Percentiles rank a stretch among this genome's conserved stretches.
Evolutionary conservation across 2,113 vertebrate genomes (phyloP).

Genomic region (Turnix velox): DNA sequence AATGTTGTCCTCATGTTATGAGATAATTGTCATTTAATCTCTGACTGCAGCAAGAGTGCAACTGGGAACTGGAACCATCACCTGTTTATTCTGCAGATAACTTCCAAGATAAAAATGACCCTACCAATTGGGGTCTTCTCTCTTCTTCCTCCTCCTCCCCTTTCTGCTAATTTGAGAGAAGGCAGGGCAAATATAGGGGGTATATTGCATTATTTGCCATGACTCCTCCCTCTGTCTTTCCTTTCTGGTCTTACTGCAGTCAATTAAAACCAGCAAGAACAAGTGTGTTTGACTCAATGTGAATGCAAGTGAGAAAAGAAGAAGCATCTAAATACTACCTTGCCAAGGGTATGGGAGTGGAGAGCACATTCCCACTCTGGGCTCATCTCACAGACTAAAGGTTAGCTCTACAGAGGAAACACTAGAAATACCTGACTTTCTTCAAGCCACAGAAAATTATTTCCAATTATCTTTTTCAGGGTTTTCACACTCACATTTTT

Average conservation of each 20-base stretch:
- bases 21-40: neutral
- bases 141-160: slow-evolving; percentile 26
- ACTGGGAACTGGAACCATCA: neutral
- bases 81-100: neutral
- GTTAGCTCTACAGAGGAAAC: neutral
- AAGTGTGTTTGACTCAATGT: neutral
- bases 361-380: neutral
- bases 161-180: neutral
- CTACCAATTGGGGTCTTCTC: neutral
- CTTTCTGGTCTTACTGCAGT: neutral
- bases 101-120: neutral
- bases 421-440: neutral
- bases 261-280: neutral
- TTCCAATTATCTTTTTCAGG: neutral
- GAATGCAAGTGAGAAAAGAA: neutral
- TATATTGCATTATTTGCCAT: neutral
- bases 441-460: neutral
- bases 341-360: neutral
- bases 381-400: neutral
- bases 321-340: neutral
- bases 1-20: neutral
- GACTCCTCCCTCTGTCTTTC: neutral
- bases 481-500: neutral
- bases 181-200: neutral
- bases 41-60: neutral